phyloP scores from a whole-genome alignment of 2,888 invertebrate species.

The Corythucha ciliata region DNA sequence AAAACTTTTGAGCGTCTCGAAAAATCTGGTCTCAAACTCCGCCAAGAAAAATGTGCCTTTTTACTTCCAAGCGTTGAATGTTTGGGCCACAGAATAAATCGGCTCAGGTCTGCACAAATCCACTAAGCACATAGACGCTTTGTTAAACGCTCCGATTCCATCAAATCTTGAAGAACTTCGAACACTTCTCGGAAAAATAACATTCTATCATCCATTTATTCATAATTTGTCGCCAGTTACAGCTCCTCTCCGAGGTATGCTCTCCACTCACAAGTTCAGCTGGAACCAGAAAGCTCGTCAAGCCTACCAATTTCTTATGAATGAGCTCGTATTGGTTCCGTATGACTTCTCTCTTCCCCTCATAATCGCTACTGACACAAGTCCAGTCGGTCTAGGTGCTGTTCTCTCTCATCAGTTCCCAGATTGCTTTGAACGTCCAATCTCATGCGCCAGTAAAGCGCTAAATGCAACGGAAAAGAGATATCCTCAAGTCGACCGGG shows the following conservation, averaged over 20 bases:
- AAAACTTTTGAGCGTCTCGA: constrained; percentile 2
- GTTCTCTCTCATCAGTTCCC: constrained; percentile 36
- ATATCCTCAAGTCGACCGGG: constrained; percentile 37
- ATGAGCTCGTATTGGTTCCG: constrained; percentile 24
- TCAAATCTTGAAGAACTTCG: not conserved
- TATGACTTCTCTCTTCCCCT: constrained; percentile 36
- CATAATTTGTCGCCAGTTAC: constrained; percentile 1
- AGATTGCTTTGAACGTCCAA: constrained; percentile 40
- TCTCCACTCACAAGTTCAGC: not conserved
- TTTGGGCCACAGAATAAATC: constrained; percentile 14
- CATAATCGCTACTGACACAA: constrained; percentile 36
- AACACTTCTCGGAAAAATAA: constrained; percentile 2
- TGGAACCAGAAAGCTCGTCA: not conserved
- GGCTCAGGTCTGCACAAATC: not conserved
- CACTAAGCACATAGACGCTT: not conserved
- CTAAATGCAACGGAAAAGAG: constrained; percentile 36
- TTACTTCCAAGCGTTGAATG: constrained; percentile 8
- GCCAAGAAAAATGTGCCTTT: constrained; percentile 13
- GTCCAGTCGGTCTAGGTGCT: constrained; percentile 20
- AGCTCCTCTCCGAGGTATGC: not conserved
- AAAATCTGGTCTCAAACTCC: constrained; percentile 9
- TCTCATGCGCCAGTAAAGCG: constrained; percentile 40
- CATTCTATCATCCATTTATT: not conserved
- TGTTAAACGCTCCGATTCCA: not conserved
- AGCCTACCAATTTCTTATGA: constrained; percentile 1